Base-by-base conservation (phyloP, 1,140 invertebrate genomes). In the Drosophila biarmipes region DNA sequence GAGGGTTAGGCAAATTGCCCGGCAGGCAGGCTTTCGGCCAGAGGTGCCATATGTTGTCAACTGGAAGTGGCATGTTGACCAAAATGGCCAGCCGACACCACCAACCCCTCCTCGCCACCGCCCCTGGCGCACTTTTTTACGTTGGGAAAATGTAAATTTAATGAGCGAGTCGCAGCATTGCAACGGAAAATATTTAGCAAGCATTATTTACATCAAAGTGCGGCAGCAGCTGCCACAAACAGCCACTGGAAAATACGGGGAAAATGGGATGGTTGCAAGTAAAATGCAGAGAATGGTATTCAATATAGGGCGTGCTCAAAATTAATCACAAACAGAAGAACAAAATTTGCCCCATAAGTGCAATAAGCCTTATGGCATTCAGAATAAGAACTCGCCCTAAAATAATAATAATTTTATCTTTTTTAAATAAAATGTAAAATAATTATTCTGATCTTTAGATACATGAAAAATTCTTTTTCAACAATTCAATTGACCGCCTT, bases 1-100 rank as follows among this genome's bases (percentile, higher is more conserved):
- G 45, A 24, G 40, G 43, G 58, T 49, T 34, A 52, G 38, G 37
- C 53, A 61, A 51, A 37, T 59, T 42, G 53, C 55, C 52, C 31
- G 66, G 56, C 74, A 42, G 66, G 56, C 74, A 45, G 46, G 31
- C 64, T 45, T 52, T 64, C 72, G 38, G 66, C 53, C 57, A 57
- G 53, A 81, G 73, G 57, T 87, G 82, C 81, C 81, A 86, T 87
- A 86, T 86, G 81, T 86, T 86, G 82, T 81, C 82, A 86, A 87
- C 81, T 86, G 80, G 46, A 64, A 58, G 53, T 63, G 58, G 56
- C 63, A 77, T 62, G 78, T 54, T 74, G 79, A 64, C 74, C 69
- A 62, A 78, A 81, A 63, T 78, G 55, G 56, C 37, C 62, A 56
- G 42, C 59, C 37, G 29, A 48, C 67, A 46, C 49, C 61, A 35